Conservation (phyloP, 2,113 vertebrate genomes). For the Puffinus mauretanicus region DNA sequence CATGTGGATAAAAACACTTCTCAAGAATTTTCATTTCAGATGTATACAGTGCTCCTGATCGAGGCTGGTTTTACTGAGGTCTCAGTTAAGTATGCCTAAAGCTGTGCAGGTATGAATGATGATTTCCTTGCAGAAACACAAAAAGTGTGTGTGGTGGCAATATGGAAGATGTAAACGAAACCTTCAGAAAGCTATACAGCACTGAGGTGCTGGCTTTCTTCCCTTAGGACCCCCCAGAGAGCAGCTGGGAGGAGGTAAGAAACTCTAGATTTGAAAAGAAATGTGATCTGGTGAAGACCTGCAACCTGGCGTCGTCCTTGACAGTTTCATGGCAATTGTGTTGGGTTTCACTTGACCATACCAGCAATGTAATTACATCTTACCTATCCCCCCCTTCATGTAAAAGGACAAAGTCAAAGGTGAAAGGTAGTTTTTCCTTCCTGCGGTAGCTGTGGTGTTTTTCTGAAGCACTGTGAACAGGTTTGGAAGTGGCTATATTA, state of each 20-base stretch:
- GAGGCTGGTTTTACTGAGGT: background rate
- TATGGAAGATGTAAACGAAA: background rate
- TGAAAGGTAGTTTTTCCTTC: background rate
- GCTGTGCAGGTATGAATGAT: rapidly evolving
- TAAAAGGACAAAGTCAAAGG: background rate
- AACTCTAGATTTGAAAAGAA: background rate
- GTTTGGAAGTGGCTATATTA: background rate
- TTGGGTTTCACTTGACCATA: background rate
- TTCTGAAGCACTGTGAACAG: background rate
- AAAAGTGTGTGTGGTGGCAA: background rate
- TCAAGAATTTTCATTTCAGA: background rate
- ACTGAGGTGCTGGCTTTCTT: background rate
- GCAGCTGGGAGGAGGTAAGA: background rate
- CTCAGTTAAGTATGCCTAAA: background rate
- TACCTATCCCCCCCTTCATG: background rate
- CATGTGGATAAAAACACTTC: background rate
- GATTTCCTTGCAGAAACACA: background rate
- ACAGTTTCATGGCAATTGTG: background rate
- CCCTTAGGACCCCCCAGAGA: background rate
- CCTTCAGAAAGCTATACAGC: background rate
- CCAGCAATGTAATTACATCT: background rate
- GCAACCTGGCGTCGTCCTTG: background rate
- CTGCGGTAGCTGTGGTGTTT: background rate
- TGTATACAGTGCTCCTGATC: background rate
- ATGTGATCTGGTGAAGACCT: background rate